Base-by-base conservation (phyloP, 2,113 vertebrate genomes). In the Perca schrenkii region DNA sequence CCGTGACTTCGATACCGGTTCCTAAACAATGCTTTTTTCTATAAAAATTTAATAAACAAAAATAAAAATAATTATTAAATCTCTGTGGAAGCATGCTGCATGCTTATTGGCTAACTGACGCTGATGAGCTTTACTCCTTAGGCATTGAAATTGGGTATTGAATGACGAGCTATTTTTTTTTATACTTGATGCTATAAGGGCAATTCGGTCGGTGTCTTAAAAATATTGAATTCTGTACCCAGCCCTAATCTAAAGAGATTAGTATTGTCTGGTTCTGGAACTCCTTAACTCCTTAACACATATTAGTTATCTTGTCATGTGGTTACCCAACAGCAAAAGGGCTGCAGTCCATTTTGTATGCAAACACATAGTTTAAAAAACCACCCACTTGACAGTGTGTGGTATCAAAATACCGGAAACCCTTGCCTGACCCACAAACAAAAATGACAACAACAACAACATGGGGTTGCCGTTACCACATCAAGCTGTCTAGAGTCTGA, bases 361-460 rank as follows among this genome's bases (percentile, higher is more conserved):
- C 62, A 73, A 62, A 80, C 67, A 58, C 65, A 81, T 68, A 40
- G 25, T 31, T 79, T 31, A 56, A 62, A 57, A 76, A 75, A 66
- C 47, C 58, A 50, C 60, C 61, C 52, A 25, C 64, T 74, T 53
- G 46, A 64, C 67, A 71, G 43, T 63, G 68, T 84, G 72, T 69
- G 68, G 80, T 77, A 75, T 65, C 22, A 66, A 46, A 70, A 65
- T 58, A 86, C 56, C 31, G 65, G 74, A 89, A 87, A 80, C 71
- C n/a, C 21, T 80, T 22, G 49, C 43, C 58, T 65, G 69, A 79
- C 70, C 62, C 62, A 77, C 54, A 86, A 83, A 80, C 76, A 89
- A 77, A 81, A 90, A 87, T 68, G 77, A 76, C 61, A 72, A 79
- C 77, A 77, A 86, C 56, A 70, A 77, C 77, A 54, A 71, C 76